These are phyloP conservation scores for Antheraea mylitta DNA, from an alignment of 1,140 invertebrate species.

Conservation along the genomic window DNA sequence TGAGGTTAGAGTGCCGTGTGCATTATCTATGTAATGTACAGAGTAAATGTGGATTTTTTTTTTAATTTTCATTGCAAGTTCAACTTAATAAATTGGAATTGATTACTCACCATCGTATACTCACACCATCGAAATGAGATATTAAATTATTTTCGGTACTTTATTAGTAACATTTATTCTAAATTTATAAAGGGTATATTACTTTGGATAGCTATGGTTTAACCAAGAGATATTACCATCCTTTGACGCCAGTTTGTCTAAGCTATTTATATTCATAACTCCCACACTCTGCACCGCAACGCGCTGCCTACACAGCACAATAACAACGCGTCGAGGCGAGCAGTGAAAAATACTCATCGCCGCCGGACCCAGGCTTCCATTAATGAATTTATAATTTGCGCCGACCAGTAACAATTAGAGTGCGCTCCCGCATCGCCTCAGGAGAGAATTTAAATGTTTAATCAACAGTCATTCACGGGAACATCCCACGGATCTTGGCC, in stretches of 20 bases:
- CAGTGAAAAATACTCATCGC: constrained; percentile 27
- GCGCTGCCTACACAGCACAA: constrained; percentile 1
- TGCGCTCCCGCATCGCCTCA: constrained; percentile 35
- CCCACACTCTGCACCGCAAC: neutral
- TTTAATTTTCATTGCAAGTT: too few relatives aligned
- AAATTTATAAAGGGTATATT: too few relatives aligned
- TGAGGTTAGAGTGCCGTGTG: too few relatives aligned
- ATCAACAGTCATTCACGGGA: constrained; percentile 41
- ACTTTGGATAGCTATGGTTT: neutral
- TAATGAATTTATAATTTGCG: constrained; percentile 65
- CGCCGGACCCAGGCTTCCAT: constrained; percentile 21
- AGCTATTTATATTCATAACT: neutral
- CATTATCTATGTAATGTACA: too few relatives aligned
- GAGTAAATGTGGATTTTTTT: too few relatives aligned
- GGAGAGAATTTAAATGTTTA: constrained; percentile 48
- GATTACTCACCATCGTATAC: too few relatives aligned
- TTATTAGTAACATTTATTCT: too few relatives aligned
- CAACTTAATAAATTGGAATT: too few relatives aligned
- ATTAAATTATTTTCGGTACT: too few relatives aligned
- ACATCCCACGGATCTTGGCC: constrained; percentile 32
- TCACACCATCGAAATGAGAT: too few relatives aligned
- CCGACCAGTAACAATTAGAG: constrained; percentile 46
- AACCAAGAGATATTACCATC: neutral
- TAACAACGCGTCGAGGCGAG: neutral
- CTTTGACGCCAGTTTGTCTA: neutral